A percentile compares a stretch with the other conserved stretches of the same genome.
Conservation (phyloP, 2,888 invertebrate genomes). For the Odiellus spinosus region DNA sequence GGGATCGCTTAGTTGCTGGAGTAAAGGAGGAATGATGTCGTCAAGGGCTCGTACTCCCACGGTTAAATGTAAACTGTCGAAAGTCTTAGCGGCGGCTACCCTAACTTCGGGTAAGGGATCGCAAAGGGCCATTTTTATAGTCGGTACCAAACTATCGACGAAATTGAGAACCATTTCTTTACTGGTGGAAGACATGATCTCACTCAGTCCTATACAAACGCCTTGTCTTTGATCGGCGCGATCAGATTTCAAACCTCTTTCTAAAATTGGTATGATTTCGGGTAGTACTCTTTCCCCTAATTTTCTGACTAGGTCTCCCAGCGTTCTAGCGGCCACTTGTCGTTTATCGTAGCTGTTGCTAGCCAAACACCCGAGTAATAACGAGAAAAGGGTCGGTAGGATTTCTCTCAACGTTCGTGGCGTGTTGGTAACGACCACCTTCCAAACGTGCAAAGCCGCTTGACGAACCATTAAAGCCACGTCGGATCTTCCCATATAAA, state of each 20-base stretch:
- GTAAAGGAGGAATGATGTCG: slow-evolving; percentile 84
- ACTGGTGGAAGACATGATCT: slow-evolving; percentile 93
- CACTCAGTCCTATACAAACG: slow-evolving; percentile 92
- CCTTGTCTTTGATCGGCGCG: slow-evolving; percentile 92
- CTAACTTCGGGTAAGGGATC: slow-evolving; percentile 84
- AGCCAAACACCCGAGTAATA: slow-evolving; percentile 82
- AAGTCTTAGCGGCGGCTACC: slow-evolving; percentile 87
- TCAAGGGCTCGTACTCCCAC: slow-evolving; percentile 87
- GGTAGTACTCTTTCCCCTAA: slow-evolving; percentile 92
- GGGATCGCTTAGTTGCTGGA: slow-evolving; percentile 60
- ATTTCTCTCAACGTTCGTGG: slow-evolving; percentile 92
- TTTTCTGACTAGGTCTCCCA: slow-evolving; percentile 92
- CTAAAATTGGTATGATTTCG: slow-evolving; percentile 94
- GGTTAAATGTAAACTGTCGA: slow-evolving; percentile 85
- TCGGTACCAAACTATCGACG: slow-evolving; percentile 74
- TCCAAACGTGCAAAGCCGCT: slow-evolving; percentile 97
- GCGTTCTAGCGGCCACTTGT: slow-evolving; percentile 86
- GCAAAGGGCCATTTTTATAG: slow-evolving; percentile 80
- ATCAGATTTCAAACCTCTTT: slow-evolving; percentile 76
- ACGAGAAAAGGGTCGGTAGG: slow-evolving; percentile 76
- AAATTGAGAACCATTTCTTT: slow-evolving; percentile 83
- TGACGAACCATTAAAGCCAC: slow-evolving; percentile 93
- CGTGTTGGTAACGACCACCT: slow-evolving; percentile 95
- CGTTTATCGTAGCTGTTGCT: slow-evolving; percentile 91
- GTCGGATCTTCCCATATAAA: slow-evolving; percentile 95